Conservation (phyloP, 2,113 vertebrate species). For the Picathartes gymnocephalus region DNA sequence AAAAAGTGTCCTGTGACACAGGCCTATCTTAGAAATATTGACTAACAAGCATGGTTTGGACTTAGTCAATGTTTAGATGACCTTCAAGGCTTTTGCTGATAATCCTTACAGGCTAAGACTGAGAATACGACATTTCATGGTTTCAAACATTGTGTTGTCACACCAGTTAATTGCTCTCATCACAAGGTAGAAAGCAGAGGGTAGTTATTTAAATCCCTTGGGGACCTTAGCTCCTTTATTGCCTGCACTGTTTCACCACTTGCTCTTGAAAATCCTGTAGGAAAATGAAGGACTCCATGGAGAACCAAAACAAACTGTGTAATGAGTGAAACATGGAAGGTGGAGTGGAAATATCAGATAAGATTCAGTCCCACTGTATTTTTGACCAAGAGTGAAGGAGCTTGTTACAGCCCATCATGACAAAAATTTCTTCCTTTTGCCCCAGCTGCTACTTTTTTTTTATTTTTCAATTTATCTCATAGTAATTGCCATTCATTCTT, state of each 20-base stretch:
- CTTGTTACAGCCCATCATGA: neutral
- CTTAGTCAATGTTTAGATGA: neutral
- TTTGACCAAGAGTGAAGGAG: neutral
- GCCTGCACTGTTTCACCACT: neutral
- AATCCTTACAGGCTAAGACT: neutral
- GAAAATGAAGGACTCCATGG: neutral
- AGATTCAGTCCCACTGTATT: neutral
- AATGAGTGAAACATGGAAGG: neutral
- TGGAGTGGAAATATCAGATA: neutral
- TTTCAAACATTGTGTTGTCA: neutral
- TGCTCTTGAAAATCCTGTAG: neutral
- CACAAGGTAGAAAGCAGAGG: neutral
- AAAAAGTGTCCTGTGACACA: neutral
- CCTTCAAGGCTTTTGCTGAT: neutral
- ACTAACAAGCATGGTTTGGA: neutral
- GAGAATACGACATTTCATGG: neutral
- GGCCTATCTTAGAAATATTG: neutral
- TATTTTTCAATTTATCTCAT: neutral
- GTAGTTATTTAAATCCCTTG: neutral
- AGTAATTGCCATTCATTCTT: neutral
- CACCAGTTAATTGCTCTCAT: neutral
- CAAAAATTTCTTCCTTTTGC: neutral
- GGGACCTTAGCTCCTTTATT: neutral
- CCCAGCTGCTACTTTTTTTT: neutral
- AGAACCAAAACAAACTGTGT: neutral